Base-by-base conservation (phyloP, 2,113 vertebrate species). In the Channa argus region DNA sequence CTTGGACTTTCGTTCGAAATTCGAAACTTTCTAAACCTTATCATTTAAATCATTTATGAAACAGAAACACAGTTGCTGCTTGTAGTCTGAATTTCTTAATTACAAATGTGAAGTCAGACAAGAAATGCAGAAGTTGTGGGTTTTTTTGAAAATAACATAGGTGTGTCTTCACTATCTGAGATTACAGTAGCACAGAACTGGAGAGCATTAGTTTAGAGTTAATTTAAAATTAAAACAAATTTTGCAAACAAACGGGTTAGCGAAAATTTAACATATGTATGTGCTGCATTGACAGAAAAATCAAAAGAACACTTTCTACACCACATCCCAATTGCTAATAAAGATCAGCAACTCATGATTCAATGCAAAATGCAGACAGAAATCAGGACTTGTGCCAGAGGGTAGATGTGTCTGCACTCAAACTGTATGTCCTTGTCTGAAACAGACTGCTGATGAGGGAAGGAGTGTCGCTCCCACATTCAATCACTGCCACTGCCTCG, bases 391-490 rank as follows among this genome's bases (percentile, higher is more conserved):
- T 46, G 47, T 69, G 87, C 89, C 77, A 84, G 49, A 71, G 88
- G 86, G 64, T 55, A 77, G 74, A 76, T 33, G 71, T 89, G 86
- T 92, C 87, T 87, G 81, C 85, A 91, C 86, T 89, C 84, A 88
- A 80, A 85, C 79, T 84, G 88, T 51, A 82, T 84, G 87, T 91
- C 86, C 89, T 91, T 89, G 83, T 87, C 85, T 74, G 74, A 80
- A 86, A 86, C 79, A 82, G 85, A 90, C 90, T 88, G 82, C 88
- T 90, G 87, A 93, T 91, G 83, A 88, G 79, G 72, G 75, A 77
- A 74, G 77, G 83, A 83, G 77, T 69, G 75, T 86, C 85, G 85
- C 78, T 89, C 72, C 71, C 67, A 84, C 87, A 84, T 80, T 91
- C 84, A 71, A 91, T 91, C 86, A 87, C 74, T 56, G 52, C 55